Evolutionary conservation across 2,113 vertebrate species (phyloP), one percentile per base, ranked within the genome.

Genomic region (Datnioides undecimradiatus): DNA sequence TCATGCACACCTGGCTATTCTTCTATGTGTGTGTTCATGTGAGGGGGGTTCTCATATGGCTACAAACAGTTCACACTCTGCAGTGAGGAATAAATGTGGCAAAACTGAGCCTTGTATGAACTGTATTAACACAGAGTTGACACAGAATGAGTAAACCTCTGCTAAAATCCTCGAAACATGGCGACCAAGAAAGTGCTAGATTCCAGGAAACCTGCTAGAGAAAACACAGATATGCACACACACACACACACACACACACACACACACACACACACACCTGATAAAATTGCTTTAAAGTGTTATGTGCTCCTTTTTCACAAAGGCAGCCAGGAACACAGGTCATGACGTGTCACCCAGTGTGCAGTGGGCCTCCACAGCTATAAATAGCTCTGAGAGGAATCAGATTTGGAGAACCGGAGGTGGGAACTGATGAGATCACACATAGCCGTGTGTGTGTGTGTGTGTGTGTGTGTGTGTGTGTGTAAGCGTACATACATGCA

Each of bases 361-460:
- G 75, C 79, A 86, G 81, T 84, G 84, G 83, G 71, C 82, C 84
- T 73, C 64, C 67, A 59, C 8, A 38, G 76, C 86, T 93, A 93
- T 79, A 93, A 91, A 93, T 93, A 93, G 86, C 79, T n/a, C 81
- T 27, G 82, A 88, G 87, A 89, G 86, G 90, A 93, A 90, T 92
- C 91, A 85, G 79, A 90, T 92, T 90, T 88, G 83, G 74, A 90
- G 86, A 87, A 86, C 80, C 67, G 79, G 89, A 91, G 89, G 88
- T 91, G 88, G 88, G 84, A 91, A 89, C 90, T 92, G 91, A 93
- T 93, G 90, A 92, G 89, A 88, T 92, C 89, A 87, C 88, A 85
- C 86, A 87, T 82, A 85, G 27, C 76, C 82, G 19, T 73, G 2
- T 54, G 64, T 58, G 34, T 52, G 46, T 57, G 51, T 64, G 34